A percentile compares a stretch with the other conserved stretches of the same genome.
Evolutionary conservation across 1,140 invertebrate genomes (phyloP).

Genomic region (Ruditapes philippinarum): DNA sequence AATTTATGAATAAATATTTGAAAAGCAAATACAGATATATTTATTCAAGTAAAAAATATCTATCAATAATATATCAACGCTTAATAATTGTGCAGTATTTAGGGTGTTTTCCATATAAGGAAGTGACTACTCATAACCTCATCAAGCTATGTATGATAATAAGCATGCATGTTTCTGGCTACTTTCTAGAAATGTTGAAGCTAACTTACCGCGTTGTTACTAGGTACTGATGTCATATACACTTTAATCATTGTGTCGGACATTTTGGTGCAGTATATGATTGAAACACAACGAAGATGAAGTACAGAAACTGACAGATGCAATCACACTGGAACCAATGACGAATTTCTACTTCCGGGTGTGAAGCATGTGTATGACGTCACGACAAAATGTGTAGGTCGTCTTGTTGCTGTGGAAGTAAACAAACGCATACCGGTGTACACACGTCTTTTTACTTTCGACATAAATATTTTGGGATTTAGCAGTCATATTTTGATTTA

Average conservation of each 20-base stretch:
- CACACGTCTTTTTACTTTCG: conserved; percentile 47
- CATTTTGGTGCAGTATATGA: conserved; percentile 7
- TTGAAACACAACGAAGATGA: not conserved
- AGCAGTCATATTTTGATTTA: not conserved
- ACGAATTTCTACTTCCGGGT: conserved; percentile 60
- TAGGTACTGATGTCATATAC: conserved; percentile 9
- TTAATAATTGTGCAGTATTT: too few species aligned
- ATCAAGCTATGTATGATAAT: too few species aligned
- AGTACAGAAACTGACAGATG: conserved; percentile 14
- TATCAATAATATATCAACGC: too few species aligned
- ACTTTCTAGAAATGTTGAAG: not conserved
- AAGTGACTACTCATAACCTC: conserved; percentile 22
- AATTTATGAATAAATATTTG: too few species aligned
- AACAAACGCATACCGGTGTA: conserved; percentile 69
- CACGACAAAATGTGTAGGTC: conserved; percentile 49
- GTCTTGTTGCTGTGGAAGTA: conserved; percentile 69
- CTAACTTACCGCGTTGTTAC: conserved; percentile 19
- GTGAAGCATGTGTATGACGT: conserved; percentile 29
- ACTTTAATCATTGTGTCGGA: conserved; percentile 14
- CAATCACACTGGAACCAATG: conserved; percentile 21
- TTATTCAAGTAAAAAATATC: too few species aligned
- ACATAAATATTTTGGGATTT: not conserved
- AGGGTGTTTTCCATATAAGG: conserved; percentile 46
- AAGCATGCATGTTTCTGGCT: not conserved
- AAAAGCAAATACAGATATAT: too few species aligned